Conservation (phyloP, 2,113 vertebrate genomes). For the Heliornis fulica region DNA sequence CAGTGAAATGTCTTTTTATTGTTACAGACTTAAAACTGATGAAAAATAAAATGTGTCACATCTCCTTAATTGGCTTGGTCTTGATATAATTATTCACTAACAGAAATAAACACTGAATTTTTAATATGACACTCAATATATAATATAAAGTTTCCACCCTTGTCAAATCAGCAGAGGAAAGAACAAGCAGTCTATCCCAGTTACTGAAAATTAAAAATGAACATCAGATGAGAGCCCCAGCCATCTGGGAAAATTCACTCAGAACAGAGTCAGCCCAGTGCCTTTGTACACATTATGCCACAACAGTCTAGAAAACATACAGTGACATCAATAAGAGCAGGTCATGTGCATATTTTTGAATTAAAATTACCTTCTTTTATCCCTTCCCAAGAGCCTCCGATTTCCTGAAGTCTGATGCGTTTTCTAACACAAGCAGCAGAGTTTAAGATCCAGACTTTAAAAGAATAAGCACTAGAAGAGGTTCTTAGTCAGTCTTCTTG, state of each 20-base stretch:
- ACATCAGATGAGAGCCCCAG: neutral
- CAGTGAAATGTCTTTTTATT: neutral
- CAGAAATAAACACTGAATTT: neutral
- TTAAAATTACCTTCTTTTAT: neutral
- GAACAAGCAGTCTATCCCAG: neutral
- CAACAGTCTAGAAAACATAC: neutral
- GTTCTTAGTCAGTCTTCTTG: neutral
- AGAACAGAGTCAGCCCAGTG: neutral
- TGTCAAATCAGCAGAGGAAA: neutral
- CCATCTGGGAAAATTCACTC: neutral
- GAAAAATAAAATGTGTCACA: neutral
- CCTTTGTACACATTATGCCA: neutral
- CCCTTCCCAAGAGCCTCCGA: neutral
- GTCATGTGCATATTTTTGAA: neutral
- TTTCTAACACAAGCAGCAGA: neutral
- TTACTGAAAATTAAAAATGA: neutral
- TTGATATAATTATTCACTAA: neutral
- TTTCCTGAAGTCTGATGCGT: neutral
- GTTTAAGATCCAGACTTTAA: neutral
- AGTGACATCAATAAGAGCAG: neutral
- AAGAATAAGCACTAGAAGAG: neutral
- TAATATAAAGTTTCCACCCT: neutral
- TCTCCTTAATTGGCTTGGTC: neutral
- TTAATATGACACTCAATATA: neutral
- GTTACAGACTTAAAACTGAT: neutral